These are phyloP conservation scores for Scrobipalpa costella DNA, from an alignment of 2,888 invertebrate genomes.

Conservation along the genomic window DNA sequence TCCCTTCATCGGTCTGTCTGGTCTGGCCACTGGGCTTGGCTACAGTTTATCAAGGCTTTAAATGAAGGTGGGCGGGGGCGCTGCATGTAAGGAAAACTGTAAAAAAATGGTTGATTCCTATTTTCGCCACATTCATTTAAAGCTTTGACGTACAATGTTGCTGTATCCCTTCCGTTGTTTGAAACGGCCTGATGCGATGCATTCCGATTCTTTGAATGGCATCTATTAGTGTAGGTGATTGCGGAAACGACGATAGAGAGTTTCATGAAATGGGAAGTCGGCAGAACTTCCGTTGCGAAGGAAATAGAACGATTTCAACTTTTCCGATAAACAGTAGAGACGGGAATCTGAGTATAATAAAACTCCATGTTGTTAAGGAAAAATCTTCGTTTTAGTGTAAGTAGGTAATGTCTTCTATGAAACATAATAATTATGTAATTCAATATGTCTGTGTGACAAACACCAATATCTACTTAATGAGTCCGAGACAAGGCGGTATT, in stretches of 20 bases:
- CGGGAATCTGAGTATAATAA: neutral
- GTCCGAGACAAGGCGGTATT: neutral
- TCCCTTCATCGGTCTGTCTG: slow-evolving; percentile 29
- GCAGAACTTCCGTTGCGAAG: slow-evolving; percentile 4
- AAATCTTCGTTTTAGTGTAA: too few species aligned
- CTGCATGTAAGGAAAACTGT: too few species aligned
- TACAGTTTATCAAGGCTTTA: too few species aligned
- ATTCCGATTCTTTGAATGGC: neutral
- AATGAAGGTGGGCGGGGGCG: too few species aligned
- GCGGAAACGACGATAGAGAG: neutral
- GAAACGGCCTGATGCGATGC: neutral
- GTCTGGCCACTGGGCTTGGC: slow-evolving; percentile 14
- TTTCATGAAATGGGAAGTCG: neutral
- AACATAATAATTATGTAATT: too few species aligned
- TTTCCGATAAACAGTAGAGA: neutral
- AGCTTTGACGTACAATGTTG: too few species aligned
- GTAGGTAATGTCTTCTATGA: too few species aligned
- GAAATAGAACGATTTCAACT: neutral
- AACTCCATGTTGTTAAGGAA: too few species aligned
- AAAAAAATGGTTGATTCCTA: too few species aligned
- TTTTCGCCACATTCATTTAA: too few species aligned
- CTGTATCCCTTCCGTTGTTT: slow-evolving; percentile 36
- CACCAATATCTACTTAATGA: slow-evolving; percentile 1
- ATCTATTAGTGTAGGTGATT: slow-evolving; percentile 6
- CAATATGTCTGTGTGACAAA: neutral